Conservation (phyloP, 2,888 invertebrate genomes). For the Lasioglossum zephyrum region DNA sequence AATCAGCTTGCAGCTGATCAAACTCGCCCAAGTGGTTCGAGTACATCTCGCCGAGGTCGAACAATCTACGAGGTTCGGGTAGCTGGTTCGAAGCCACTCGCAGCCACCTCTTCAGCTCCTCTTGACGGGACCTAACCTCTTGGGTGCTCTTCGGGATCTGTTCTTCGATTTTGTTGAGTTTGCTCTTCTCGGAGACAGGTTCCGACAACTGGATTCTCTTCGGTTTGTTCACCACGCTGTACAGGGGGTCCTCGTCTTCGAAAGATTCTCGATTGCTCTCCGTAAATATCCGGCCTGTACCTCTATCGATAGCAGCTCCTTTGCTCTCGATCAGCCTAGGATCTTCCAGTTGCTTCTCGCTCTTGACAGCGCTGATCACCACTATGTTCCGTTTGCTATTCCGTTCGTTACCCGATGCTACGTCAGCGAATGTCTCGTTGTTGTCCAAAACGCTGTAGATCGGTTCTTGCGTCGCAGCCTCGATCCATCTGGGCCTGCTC, state of each 20-base stretch:
- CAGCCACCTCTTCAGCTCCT: constrained; percentile 76
- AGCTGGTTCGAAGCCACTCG: constrained; percentile 66
- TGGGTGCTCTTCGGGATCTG: constrained; percentile 16
- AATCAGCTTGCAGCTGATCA: constrained; percentile 46
- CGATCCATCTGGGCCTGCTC: constrained; percentile 77
- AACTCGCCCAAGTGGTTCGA: constrained; percentile 39
- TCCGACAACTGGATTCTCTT: constrained; percentile 63
- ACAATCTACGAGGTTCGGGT: constrained; percentile 46
- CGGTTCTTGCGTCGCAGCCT: constrained; percentile 77
- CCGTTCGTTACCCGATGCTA: constrained; percentile 24
- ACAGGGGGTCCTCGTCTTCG: constrained; percentile 74
- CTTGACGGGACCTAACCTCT: constrained; percentile 58
- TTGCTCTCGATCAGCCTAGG: neutral
- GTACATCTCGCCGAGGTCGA: constrained; percentile 60
- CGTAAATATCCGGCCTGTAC: neutral
- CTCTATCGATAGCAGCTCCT: neutral
- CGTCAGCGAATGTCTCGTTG: constrained; percentile 35
- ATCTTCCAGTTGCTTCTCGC: constrained; percentile 12
- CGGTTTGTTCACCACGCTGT: constrained; percentile 76
- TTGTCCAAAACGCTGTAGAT: constrained; percentile 77
- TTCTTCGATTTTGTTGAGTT: constrained; percentile 18
- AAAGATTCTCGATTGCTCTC: constrained; percentile 16
- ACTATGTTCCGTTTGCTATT: constrained; percentile 60
- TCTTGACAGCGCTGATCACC: constrained; percentile 64
- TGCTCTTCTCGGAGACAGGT: constrained; percentile 3